A percentile compares a stretch with the other conserved stretches of the same genome.
These are phyloP conservation scores for Eleginops maclovinus DNA, from an alignment of 2,113 vertebrate genomes.

Conservation along the genomic window DNA sequence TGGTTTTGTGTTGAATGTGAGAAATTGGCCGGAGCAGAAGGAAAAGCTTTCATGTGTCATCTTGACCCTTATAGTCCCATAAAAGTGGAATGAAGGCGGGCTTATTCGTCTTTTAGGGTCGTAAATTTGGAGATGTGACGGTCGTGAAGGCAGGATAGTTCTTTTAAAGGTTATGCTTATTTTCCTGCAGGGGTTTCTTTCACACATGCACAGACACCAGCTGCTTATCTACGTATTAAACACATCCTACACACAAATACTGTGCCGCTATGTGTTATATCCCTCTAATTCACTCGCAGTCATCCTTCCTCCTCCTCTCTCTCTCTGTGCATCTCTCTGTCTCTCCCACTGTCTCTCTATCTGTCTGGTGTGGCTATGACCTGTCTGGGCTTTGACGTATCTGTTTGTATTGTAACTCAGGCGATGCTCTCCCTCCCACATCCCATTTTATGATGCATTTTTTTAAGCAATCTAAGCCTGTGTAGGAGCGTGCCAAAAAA, in stretches of 20 bases:
- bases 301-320: slow-evolving; percentile 12
- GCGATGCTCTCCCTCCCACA: slow-evolving; percentile 58
- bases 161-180: slow-evolving; percentile 12
- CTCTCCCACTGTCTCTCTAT: slow-evolving; percentile 38
- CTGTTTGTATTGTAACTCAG: slow-evolving; percentile 54
- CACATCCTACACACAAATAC: slow-evolving; percentile 56
- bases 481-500: slow-evolving; percentile 28
- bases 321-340: not conserved
- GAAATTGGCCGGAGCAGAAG: slow-evolving; percentile 12
- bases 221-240: slow-evolving; percentile 55
- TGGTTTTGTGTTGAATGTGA: slow-evolving; percentile 44
- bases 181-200: slow-evolving; percentile 5
- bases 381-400: slow-evolving; percentile 76
- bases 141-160: not conserved
- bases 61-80: slow-evolving; percentile 5
- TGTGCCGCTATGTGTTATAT: slow-evolving; percentile 50
- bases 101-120: slow-evolving; percentile 10
- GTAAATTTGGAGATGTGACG: slow-evolving; percentile 19
- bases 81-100: slow-evolving; percentile 16
- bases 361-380: slow-evolving; percentile 69
- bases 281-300: slow-evolving; percentile 33
- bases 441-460: slow-evolving; percentile 52
- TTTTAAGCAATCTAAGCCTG: slow-evolving; percentile 50
- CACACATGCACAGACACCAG: not conserved
- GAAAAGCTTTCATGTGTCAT: slow-evolving; percentile 47